These are phyloP conservation scores for Nymphalis urticae DNA, from an alignment of 2,888 invertebrate genomes.

Conservation along the genomic window DNA sequence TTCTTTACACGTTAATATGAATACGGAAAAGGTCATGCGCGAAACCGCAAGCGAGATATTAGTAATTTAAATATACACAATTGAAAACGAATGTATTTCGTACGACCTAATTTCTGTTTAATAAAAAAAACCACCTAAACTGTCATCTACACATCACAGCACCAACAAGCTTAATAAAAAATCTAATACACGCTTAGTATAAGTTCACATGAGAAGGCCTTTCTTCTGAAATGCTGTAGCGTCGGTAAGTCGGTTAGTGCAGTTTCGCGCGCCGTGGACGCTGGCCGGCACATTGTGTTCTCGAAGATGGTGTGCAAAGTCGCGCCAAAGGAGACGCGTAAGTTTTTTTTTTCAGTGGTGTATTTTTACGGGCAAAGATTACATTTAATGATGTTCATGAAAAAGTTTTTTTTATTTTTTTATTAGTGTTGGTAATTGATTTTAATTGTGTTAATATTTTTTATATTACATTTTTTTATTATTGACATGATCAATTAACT, in stretches of 20 bases:
- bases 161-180: background rate
- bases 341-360: constrained; percentile 15
- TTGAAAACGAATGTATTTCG: background rate
- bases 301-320: constrained; percentile 35
- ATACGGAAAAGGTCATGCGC: no score
- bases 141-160: background rate
- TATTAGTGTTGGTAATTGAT: background rate
- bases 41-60: no score
- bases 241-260: constrained; percentile 18
- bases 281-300: constrained; percentile 23
- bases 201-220: constrained; percentile 14
- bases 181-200: background rate
- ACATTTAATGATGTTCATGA: background rate
- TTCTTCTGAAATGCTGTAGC: constrained; percentile 24
- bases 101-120: background rate
- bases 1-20: no score
- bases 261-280: constrained; percentile 17
- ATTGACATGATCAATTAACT: no score
- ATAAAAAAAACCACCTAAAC: background rate
- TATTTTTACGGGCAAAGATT: background rate
- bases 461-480: no score
- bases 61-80: background rate
- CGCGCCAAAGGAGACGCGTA: constrained; percentile 31
- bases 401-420: background rate
- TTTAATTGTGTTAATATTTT: no score